phyloP scores from a whole-genome alignment of 92 coral and sea anemone genomes.

The Pocillopora grandis region DNA sequence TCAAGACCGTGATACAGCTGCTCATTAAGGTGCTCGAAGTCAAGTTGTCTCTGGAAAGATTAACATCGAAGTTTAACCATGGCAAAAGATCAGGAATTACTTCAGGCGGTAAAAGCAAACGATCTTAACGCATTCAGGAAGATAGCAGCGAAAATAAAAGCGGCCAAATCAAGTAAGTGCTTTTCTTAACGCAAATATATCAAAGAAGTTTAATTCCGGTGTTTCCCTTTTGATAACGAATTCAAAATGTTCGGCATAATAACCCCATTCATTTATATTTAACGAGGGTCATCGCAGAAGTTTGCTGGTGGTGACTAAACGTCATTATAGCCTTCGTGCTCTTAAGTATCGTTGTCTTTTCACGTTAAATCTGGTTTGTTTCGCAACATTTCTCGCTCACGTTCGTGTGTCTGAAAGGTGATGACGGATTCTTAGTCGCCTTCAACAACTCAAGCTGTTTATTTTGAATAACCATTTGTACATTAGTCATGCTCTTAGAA shows the following conservation, averaged over 20 bases:
- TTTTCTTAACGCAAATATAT: background rate
- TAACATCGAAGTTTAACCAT: conserved; percentile 31
- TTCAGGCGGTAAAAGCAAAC: conserved; percentile 86
- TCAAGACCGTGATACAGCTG: conserved; percentile 21
- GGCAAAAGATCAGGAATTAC: conserved; percentile 94
- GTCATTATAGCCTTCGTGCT: background rate
- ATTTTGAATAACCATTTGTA: background rate
- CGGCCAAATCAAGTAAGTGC: conserved; percentile 90
- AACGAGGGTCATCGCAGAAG: background rate
- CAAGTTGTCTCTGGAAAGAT: background rate
- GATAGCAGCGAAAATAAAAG: conserved; percentile 74
- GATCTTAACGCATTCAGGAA: conserved; percentile 84
- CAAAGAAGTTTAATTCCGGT: background rate
- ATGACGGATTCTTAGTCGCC: background rate
- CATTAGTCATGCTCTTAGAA: background rate
- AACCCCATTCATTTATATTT: background rate
- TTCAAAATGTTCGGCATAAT: background rate
- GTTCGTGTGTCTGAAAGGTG: conserved; percentile 11
- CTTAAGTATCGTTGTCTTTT: background rate
- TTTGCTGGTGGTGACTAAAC: background rate
- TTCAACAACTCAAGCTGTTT: background rate
- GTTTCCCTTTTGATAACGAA: background rate
- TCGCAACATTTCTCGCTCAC: background rate
- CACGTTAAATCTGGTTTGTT: conserved; percentile 7
- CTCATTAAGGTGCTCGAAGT: conserved; percentile 2